Evolutionary conservation across 2,888 invertebrate species (phyloP).

Genomic region (Gymnocheta viridis): DNA sequence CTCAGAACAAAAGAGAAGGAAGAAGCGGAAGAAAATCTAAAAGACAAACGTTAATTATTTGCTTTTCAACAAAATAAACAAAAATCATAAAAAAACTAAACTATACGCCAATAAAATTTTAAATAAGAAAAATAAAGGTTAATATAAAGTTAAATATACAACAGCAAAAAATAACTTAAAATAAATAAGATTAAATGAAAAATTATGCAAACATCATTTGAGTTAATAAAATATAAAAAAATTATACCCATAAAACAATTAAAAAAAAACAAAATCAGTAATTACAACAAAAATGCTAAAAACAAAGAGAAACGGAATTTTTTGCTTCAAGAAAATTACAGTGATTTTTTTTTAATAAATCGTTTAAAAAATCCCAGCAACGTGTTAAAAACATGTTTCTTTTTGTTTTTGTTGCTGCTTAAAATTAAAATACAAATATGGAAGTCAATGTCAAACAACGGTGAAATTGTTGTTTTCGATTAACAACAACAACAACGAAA

Average conservation of each 20-base stretch:
- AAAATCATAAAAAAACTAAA: not conserved
- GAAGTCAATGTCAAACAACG: conserved; percentile 68
- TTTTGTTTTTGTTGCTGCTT: conserved; percentile 18
- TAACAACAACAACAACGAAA: conserved; percentile 21
- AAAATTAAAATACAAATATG: conserved; percentile 56
- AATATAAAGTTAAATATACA: conserved; percentile 27
- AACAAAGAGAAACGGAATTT: conserved; percentile 37
- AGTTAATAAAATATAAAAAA: conserved; percentile 15
- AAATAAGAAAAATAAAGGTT: conserved; percentile 45
- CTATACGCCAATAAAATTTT: not conserved
- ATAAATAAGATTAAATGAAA: not conserved
- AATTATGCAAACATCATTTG: conserved; percentile 66
- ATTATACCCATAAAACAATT: not conserved
- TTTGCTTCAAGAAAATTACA: not conserved
- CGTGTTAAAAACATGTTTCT: conserved; percentile 62
- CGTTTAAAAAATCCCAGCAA: conserved; percentile 38
- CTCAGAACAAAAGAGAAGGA: not conserved
- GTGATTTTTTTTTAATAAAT: conserved; percentile 11
- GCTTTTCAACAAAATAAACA: not conserved
- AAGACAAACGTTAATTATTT: conserved; percentile 11
- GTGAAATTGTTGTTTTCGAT: conserved; percentile 61
- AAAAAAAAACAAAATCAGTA: not conserved
- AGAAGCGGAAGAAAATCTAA: not conserved
- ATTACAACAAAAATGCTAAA: conserved; percentile 2
- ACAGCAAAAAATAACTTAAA: not conserved